Evolutionary conservation across 1,140 invertebrate genomes (phyloP), one percentile per base, ranked within the genome.

Genomic region (Macrostomum lignano): DNA sequence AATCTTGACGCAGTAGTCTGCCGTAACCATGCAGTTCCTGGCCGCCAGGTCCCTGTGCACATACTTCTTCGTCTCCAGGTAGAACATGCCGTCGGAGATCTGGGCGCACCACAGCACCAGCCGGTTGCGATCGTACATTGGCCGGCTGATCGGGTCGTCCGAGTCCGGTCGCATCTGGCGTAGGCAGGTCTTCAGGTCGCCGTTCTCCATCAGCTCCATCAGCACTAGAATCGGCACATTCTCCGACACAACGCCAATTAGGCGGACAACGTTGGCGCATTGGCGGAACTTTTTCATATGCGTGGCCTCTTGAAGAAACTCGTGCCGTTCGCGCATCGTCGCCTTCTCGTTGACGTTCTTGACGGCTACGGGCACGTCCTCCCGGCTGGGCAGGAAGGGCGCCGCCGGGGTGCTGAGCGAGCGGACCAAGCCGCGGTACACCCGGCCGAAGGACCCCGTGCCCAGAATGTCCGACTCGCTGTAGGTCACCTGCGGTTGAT

Each of bases 201-300:
- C 86, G 44, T 71, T 69, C 21, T 67, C 68, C 88, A 96, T 96
- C 17, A 94, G 57, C 58, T 96, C 86, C 86, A 96, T 94, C 13
- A 94, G 67, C 0, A 94, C 82, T 15, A 76, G 63, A 0, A 76
- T 75, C 14, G 86, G 84, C 50, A 81, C 74, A 2, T 61, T 64
- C 33, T 72, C 66, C 0, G 79, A 86, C 11, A 93, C 82, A 17
- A 96, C 81, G 17, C 86, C 88, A 33, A 88, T 54, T 32, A 96
- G 57, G 39, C 70, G 70, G 0, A 96, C 81, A n/a, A 96, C 81
- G 60, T 93, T 84, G 46, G 73, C 66, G 21, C 82, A 82, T 46
- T 79, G 69, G 51, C 13, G 17, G 9, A 46, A 48, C 61, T 57
- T 70, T 67, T 86, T 88, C 81, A 91, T 88, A 7, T 81, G 74